Conservation (phyloP, 2,797 vertebrate species). For the Mergus octosetaceus region DNA sequence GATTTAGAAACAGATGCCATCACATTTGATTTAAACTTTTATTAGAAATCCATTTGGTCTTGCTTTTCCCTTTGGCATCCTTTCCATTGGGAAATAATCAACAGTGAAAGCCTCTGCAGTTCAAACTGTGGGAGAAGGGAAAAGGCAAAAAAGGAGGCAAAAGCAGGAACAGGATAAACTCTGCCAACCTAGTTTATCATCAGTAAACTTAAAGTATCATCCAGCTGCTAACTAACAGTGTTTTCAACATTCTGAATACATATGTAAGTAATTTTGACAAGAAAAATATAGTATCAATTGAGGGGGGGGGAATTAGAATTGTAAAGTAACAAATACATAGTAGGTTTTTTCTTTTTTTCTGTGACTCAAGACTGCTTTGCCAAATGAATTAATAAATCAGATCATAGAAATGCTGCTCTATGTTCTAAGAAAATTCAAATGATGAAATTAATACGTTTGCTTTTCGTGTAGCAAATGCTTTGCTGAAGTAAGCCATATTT, state of each 20-base stretch:
- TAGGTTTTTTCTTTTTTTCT: slow-evolving; percentile 12
- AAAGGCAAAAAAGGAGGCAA: slow-evolving; percentile 66
- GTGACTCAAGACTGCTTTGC: slow-evolving; percentile 17
- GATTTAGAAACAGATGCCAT: slow-evolving; percentile 32
- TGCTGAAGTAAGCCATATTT: slow-evolving; percentile 26
- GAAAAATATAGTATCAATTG: slow-evolving; percentile 22
- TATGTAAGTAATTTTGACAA: slow-evolving; percentile 24
- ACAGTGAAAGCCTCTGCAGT: slow-evolving; percentile 48
- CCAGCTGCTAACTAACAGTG: slow-evolving; percentile 11
- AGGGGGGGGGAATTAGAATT: slow-evolving; percentile 31
- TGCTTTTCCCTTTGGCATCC: slow-evolving; percentile 33
- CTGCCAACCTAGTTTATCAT: neutral
- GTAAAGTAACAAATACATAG: slow-evolving; percentile 19
- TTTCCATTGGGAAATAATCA: slow-evolving; percentile 54
- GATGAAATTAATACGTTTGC: slow-evolving; percentile 38
- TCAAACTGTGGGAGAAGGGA: slow-evolving; percentile 54
- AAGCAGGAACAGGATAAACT: slow-evolving; percentile 30
- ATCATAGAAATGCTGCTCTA: slow-evolving; percentile 40
- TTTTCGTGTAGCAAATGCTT: slow-evolving; percentile 46
- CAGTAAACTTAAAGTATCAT: slow-evolving; percentile 18
- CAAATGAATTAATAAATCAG: slow-evolving; percentile 29
- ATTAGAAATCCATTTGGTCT: slow-evolving; percentile 60
- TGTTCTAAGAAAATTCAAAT: slow-evolving; percentile 38
- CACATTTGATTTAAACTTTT: slow-evolving; percentile 37
- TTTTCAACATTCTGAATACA: slow-evolving; percentile 39